phyloP scores from a whole-genome alignment of 2,797 vertebrate species.

The Catharus ustulatus region DNA sequence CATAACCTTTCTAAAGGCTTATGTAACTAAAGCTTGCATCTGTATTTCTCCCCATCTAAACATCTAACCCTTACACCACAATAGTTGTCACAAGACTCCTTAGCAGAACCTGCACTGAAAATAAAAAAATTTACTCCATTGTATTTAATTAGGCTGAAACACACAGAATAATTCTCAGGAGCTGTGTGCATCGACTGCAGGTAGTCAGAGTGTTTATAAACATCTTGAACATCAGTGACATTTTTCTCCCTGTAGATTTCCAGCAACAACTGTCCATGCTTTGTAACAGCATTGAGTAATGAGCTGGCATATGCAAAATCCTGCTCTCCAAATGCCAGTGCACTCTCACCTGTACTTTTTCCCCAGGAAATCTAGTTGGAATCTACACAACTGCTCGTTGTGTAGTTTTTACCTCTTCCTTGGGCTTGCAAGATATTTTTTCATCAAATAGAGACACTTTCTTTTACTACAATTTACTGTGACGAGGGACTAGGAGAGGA shows the following conservation, averaged over 20 bases:
- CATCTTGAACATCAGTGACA: background rate
- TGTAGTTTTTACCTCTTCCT: background rate
- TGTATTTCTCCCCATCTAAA: background rate
- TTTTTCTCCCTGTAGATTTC: background rate
- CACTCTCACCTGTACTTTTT: background rate
- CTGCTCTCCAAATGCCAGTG: background rate
- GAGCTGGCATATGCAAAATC: background rate
- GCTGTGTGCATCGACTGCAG: background rate
- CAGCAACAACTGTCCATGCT: background rate
- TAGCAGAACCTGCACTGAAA: background rate
- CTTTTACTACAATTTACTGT: background rate
- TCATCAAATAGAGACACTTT: background rate
- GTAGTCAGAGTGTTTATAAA: background rate
- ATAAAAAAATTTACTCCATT: background rate
- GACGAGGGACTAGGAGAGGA: background rate
- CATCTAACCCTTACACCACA: background rate
- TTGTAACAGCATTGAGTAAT: background rate
- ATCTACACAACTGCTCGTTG: background rate
- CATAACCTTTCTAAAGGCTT: slow-evolving; percentile 24
- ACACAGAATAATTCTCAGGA: background rate
- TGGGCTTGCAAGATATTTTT: background rate
- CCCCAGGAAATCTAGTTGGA: background rate
- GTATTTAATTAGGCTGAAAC: background rate
- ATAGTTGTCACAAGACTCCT: background rate
- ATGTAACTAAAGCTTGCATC: background rate